Conservation (phyloP, 2,113 vertebrate species). For the Corvus moneduloides region DNA sequence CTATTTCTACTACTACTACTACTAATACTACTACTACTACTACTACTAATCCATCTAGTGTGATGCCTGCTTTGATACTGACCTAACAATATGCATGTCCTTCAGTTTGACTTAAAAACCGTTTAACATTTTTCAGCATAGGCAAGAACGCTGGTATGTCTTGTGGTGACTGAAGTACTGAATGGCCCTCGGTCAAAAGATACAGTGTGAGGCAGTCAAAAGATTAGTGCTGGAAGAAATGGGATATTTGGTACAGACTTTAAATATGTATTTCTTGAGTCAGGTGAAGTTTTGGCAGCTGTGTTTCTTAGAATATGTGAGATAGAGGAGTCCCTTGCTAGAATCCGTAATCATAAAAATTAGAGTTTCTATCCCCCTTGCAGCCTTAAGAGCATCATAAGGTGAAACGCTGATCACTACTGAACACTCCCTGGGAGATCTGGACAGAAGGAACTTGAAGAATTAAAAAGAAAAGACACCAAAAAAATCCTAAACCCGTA, state of each 20-base stretch:
- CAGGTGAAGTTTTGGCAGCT: background rate
- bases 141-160: background rate
- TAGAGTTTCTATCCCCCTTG: background rate
- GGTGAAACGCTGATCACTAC: background rate
- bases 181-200: background rate
- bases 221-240: background rate
- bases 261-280: background rate
- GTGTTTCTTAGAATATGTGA: background rate
- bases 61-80: background rate
- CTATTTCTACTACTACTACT: too few relatives aligned
- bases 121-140: background rate
- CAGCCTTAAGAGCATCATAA: background rate
- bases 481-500: rapidly evolving
- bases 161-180: background rate
- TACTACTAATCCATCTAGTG: background rate
- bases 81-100: background rate
- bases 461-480: background rate
- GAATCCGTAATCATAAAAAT: background rate
- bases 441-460: background rate
- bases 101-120: background rate
- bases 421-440: rapidly evolving
- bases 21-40: too few relatives aligned
- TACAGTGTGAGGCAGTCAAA: background rate
- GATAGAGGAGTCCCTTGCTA: background rate
- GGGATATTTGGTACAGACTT: background rate